Conservation (phyloP, 2,113 vertebrate genomes). For the Potamarius usumacintae region DNA sequence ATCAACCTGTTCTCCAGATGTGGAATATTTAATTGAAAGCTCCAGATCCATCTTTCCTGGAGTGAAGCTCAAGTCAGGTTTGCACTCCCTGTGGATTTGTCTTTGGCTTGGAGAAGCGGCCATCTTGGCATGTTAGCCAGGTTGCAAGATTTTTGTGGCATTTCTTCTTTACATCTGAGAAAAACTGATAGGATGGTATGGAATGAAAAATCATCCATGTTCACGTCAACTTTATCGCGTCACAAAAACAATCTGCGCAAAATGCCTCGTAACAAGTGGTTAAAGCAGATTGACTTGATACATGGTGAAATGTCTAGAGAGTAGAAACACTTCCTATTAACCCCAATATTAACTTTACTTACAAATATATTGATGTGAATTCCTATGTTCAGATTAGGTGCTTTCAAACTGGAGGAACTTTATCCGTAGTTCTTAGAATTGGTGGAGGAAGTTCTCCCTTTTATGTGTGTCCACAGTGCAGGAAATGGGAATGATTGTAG, state of each 20-base stretch:
- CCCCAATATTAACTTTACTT: neutral
- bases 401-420: no score
- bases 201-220: neutral
- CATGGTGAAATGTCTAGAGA: neutral
- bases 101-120: neutral
- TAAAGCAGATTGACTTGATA: neutral
- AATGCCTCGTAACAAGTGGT: neutral
- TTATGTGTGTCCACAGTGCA: no score
- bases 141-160: neutral
- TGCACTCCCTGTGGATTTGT: constrained; percentile 15
- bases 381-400: neutral
- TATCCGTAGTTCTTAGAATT: no score
- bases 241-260: neutral
- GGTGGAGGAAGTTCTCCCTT: no score
- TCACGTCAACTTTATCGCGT: neutral
- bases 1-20: constrained; percentile 40
- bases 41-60: constrained; percentile 28
- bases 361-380: neutral
- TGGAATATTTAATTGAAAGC: constrained; percentile 20
- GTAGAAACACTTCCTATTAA: neutral
- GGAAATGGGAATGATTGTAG: no score
- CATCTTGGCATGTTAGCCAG: neutral
- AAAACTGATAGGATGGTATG: neutral
- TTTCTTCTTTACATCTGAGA: neutral
- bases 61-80: neutral